phyloP scores from a whole-genome alignment of 2,113 vertebrate genomes.

The Oreotragus oreotragus region DNA sequence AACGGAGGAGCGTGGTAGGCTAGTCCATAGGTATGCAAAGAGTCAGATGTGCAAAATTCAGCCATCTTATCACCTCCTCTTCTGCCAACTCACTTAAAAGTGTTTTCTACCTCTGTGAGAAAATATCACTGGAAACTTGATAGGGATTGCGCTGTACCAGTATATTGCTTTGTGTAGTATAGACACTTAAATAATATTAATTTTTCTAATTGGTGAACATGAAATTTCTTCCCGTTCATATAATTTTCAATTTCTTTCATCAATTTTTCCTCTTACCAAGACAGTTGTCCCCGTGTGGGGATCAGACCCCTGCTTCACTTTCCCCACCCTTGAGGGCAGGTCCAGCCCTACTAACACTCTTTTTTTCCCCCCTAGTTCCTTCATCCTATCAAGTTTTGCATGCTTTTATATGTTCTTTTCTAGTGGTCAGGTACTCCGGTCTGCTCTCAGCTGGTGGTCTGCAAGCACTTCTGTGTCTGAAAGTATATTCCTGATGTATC shows the following conservation, averaged over 20 bases:
- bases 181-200: not conserved
- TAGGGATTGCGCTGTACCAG: not conserved
- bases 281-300: not conserved
- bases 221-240: not conserved
- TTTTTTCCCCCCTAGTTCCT: not conserved
- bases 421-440: not conserved
- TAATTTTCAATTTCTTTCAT: not conserved
- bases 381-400: not conserved
- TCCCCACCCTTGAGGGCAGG: not conserved
- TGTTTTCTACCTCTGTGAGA: not conserved
- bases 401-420: not conserved
- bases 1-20: accelerated
- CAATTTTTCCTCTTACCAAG: not conserved
- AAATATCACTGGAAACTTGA: not conserved
- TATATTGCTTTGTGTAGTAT: not conserved
- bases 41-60: not conserved
- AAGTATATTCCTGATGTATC: not conserved
- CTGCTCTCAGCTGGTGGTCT: not conserved
- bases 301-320: not conserved
- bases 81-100: not conserved
- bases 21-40: not conserved
- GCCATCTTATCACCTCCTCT: not conserved
- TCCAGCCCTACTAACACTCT: not conserved
- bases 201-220: not conserved
- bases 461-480: not conserved